These are phyloP conservation scores for Automeris io DNA, from an alignment of 2,888 invertebrate genomes.

Conservation along the genomic window DNA sequence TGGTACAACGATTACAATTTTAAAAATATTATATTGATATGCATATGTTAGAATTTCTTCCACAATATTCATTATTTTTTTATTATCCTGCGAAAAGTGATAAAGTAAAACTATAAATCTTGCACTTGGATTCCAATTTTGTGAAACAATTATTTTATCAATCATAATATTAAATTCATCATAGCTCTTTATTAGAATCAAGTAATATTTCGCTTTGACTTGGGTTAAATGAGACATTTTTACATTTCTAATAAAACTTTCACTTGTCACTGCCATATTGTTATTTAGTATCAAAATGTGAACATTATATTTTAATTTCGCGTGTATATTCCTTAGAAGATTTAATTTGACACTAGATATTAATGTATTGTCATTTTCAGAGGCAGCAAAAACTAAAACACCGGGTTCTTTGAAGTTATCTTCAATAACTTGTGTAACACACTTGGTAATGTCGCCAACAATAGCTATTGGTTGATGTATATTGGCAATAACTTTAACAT, in stretches of 20 bases:
- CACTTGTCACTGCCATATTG: too few relatives aligned
- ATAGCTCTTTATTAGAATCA: background rate
- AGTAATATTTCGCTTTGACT: background rate
- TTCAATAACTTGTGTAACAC: slow-evolving; percentile 37
- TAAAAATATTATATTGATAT: slow-evolving; percentile 47
- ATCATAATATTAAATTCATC: background rate
- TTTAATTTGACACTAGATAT: background rate
- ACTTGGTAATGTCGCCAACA: slow-evolving; percentile 38
- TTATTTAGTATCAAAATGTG: background rate
- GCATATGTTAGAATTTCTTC: slow-evolving; percentile 49
- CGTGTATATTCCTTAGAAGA: background rate
- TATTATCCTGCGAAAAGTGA: slow-evolving; percentile 22
- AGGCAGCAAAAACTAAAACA: slow-evolving; percentile 39
- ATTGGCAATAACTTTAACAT: background rate
- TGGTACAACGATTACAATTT: slow-evolving; percentile 44
- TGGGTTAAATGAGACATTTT: too few relatives aligned
- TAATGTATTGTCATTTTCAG: slow-evolving; percentile 27
- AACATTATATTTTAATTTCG: background rate
- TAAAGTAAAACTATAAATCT: slow-evolving; percentile 49
- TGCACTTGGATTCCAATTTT: slow-evolving; percentile 59
- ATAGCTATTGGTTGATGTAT: slow-evolving; percentile 32
- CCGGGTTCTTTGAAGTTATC: slow-evolving; percentile 40
- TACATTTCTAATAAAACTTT: too few relatives aligned
- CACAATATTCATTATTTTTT: slow-evolving; percentile 22
- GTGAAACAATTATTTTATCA: slow-evolving; percentile 18